Evolutionary conservation across 2,113 vertebrate genomes (phyloP).

Genomic region (Corydoras sp.): DNA sequence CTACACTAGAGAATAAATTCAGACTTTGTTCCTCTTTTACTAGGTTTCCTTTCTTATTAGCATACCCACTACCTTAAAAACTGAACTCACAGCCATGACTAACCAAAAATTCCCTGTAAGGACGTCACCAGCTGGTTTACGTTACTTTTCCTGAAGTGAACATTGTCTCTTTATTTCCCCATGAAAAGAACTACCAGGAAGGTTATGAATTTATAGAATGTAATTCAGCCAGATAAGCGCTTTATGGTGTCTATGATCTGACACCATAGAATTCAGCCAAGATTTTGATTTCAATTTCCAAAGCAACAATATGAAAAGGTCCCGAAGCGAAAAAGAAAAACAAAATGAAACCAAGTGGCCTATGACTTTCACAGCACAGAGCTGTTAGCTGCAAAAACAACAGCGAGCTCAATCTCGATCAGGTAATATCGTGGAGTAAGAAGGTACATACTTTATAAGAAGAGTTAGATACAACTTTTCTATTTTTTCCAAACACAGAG

Average conservation of each 20-base stretch:
- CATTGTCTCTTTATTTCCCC: neutral
- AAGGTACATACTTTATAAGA: no score
- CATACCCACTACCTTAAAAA: slow-evolving; percentile 9
- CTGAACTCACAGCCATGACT: slow-evolving; percentile 1
- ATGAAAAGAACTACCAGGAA: neutral
- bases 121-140: neutral
- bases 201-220: neutral
- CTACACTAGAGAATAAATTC: neutral
- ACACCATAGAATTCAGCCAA: neutral
- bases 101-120: neutral
- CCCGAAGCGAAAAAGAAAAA: no score
- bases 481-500: neutral
- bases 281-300: neutral
- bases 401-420: no score
- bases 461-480: neutral
- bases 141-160: slow-evolving; percentile 5
- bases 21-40: slow-evolving; percentile 18
- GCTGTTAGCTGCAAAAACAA: no score
- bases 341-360: neutral
- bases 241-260: neutral
- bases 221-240: neutral
- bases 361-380: neutral
- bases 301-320: neutral
- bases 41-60: slow-evolving; percentile 5
- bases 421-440: no score